Base-by-base conservation (phyloP, 2,113 vertebrate species). In the Romanogobio albipinnatus region DNA sequence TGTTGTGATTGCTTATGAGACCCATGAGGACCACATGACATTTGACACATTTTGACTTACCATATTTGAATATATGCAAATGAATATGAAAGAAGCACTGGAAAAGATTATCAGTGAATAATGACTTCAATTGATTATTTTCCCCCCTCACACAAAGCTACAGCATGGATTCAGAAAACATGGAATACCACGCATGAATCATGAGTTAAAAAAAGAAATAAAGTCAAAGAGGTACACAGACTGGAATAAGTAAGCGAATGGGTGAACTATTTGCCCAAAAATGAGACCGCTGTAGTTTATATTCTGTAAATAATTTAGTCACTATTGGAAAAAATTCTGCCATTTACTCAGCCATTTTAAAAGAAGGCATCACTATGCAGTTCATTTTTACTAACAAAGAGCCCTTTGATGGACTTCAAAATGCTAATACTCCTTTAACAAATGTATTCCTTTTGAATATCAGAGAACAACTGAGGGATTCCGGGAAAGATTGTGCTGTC, bases 361-460 rank as follows among this genome's bases (percentile, higher is more conserved):
- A 79, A 58, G n/a, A 15, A 82, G 3, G 49, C 64, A 43, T 82
- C 80, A 24, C 62, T 39, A n/a, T 56, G 33, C 33, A 70, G 14
- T 58, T 71, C 49, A 10, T 58, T 82, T 82, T 36, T 51, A 49
- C 43, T 56, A 10, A 70, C 49, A 71, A 71, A 71, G 22, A 10
- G 22, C 3, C 22, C 36, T 68, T 81, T 81, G 22, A 33, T 68
- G 77, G 36, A 80, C 58, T 64, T 66, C 76, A 66, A 80, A 81
- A 81, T 68, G 45, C 78, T 33, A 33, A 36, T 70, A 36, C 64
- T 24, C 66, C 78, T 73, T 82, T 82, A 66, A 70, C 66, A 82
- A 82, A 82, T 82, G 61, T 66, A 73, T 66, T 75, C 71, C 62
- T 79, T 75, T 87, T 66, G 33, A 88, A 71, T 56, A 56, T 83